A percentile compares a stretch with the other conserved stretches of the same genome.
Evolutionary conservation across 2,888 invertebrate species (phyloP).

Genomic region (Tethea ocularis): DNA sequence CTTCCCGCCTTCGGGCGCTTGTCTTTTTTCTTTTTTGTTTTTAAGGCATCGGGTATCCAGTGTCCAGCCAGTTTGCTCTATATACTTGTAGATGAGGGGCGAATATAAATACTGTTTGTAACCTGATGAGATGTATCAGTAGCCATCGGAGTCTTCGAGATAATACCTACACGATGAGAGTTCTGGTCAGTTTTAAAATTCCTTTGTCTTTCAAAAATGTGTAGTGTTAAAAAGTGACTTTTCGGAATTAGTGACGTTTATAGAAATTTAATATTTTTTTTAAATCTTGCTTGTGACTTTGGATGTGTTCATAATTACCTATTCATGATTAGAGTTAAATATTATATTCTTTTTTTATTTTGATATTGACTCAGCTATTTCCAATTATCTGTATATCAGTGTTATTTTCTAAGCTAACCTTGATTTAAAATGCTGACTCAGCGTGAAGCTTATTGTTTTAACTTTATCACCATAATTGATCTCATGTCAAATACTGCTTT

Average conservation of each 20-base stretch:
- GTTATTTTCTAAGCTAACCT: background rate
- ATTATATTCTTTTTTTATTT: too few species aligned
- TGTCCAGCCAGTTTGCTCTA: constrained; percentile 48
- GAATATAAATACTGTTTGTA: constrained; percentile 66
- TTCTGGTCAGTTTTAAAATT: constrained; percentile 66
- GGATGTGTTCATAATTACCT: background rate
- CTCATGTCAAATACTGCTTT: too few species aligned
- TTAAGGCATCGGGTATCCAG: constrained; percentile 40
- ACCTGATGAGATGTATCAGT: constrained; percentile 62
- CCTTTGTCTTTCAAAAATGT: constrained; percentile 19
- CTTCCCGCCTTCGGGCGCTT: constrained; percentile 55
- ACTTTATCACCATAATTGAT: too few species aligned
- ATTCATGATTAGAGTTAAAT: background rate
- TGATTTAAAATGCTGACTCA: background rate
- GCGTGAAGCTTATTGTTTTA: too few species aligned
- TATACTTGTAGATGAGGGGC: constrained; percentile 41
- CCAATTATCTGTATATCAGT: background rate
- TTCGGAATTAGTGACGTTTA: background rate
- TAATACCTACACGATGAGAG: constrained; percentile 73
- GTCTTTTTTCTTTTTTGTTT: constrained; percentile 31
- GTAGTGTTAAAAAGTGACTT: background rate
- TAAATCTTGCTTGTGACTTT: too few species aligned
- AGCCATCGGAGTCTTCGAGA: constrained; percentile 57
- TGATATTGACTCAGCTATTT: background rate
- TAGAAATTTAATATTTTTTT: background rate